These are phyloP conservation scores for Sinella curviseta DNA, from an alignment of 1,140 invertebrate species.

Conservation along the genomic window DNA sequence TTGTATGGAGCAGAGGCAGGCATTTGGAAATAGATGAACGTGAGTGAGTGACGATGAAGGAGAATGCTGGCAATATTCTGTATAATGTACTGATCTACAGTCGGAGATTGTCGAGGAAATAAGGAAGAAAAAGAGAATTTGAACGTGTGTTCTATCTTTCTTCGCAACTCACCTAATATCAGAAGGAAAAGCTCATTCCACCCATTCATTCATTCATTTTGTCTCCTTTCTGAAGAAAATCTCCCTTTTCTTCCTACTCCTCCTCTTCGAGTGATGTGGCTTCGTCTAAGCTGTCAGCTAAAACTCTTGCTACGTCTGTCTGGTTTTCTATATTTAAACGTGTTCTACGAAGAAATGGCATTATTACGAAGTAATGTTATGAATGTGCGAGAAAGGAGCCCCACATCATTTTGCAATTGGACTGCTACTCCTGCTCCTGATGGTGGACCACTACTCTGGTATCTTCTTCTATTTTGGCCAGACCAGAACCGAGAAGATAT, in stretches of 20 bases:
- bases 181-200: background rate
- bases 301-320: background rate
- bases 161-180: background rate
- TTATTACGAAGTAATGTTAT: conserved; percentile 14
- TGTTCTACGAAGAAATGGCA: background rate
- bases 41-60: background rate
- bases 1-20: background rate
- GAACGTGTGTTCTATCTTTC: background rate
- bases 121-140: background rate
- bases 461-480: no score
- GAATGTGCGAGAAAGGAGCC: background rate
- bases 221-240: background rate
- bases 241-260: no score
- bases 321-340: background rate
- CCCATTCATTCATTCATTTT: conserved; percentile 28
- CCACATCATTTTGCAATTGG: conserved; percentile 15
- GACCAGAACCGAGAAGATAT: background rate
- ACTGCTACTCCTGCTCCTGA: background rate
- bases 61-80: background rate
- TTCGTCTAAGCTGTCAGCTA: background rate
- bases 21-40: background rate
- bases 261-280: background rate
- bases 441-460: no score
- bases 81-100: background rate
- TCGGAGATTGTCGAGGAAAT: background rate